A percentile compares a stretch with the other conserved stretches of the same genome.
Conservation (phyloP, 2,797 vertebrate species). For the Micropoecilia bifurca region DNA sequence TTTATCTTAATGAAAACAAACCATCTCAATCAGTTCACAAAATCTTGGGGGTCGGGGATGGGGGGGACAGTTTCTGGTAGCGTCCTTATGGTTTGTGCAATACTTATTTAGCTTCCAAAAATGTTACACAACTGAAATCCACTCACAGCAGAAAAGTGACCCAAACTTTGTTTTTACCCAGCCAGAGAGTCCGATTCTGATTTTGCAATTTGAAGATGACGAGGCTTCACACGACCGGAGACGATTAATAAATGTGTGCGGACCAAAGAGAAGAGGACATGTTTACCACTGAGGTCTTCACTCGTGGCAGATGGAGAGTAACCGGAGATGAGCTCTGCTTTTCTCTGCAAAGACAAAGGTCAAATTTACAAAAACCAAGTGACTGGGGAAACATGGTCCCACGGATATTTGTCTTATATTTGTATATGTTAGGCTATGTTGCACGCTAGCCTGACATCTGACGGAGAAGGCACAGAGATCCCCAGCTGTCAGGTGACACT, state of each 20-base stretch:
- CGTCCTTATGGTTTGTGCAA: background rate
- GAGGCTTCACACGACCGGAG: background rate
- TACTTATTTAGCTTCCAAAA: background rate
- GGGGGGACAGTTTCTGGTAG: background rate
- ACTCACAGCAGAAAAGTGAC: background rate
- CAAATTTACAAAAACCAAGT: slow-evolving; percentile 60
- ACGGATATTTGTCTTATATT: slow-evolving; percentile 28
- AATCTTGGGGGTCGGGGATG: background rate
- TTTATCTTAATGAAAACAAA: background rate
- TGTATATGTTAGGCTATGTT: slow-evolving; percentile 38
- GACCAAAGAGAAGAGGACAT: background rate
- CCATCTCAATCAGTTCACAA: background rate
- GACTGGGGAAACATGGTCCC: slow-evolving; percentile 33
- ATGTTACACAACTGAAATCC: background rate
- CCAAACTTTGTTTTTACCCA: background rate
- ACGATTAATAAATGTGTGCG: slow-evolving; percentile 6
- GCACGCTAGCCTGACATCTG: slow-evolving; percentile 50
- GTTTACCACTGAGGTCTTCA: slow-evolving; percentile 15
- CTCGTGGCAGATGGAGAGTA: slow-evolving; percentile 66
- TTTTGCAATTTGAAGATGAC: background rate
- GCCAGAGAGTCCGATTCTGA: background rate
- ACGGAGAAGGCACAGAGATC: slow-evolving; percentile 56
- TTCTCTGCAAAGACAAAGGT: slow-evolving; percentile 44
- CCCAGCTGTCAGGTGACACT: slow-evolving; percentile 60
- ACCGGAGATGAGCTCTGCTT: slow-evolving; percentile 50